phyloP scores from a whole-genome alignment of 2,888 invertebrate genomes.

The Euphydryas editha region DNA sequence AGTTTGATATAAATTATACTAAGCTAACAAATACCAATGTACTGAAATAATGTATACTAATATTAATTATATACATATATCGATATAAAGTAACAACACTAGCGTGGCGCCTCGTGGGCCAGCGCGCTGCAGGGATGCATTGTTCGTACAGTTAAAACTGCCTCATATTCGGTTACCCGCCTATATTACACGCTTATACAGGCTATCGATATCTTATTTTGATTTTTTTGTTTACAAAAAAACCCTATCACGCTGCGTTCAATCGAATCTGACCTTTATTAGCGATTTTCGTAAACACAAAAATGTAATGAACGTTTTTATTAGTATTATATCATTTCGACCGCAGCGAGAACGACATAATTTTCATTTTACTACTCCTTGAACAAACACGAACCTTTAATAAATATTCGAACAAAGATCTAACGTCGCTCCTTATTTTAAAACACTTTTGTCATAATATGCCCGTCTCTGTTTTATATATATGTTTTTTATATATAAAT shows the following conservation, averaged over 20 bases:
- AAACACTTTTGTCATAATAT: conserved; percentile 69
- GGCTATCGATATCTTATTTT: conserved; percentile 67
- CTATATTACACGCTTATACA: conserved; percentile 71
- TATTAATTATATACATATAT: conserved; percentile 16
- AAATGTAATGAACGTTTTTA: conserved; percentile 37
- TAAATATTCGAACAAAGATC: conserved; percentile 76
- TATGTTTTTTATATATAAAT: conserved; percentile 42
- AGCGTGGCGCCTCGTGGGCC: conserved; percentile 72
- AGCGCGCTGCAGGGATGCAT: conserved; percentile 72
- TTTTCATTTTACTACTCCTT: conserved; percentile 77
- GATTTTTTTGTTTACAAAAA: conserved; percentile 45
- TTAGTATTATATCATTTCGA: conserved; percentile 45
- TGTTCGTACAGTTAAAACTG: conserved; percentile 75
- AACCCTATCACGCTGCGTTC: conserved; percentile 44
- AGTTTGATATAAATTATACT: no score
- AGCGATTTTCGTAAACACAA: conserved; percentile 30
- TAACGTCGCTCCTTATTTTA: conserved; percentile 77
- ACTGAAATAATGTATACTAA: background rate
- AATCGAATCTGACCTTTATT: conserved; percentile 45
- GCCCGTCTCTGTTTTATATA: conserved; percentile 38
- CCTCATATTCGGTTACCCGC: conserved; percentile 81
- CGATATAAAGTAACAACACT: conserved; percentile 55
- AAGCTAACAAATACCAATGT: no score
- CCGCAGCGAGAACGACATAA: conserved; percentile 62
- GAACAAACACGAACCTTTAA: conserved; percentile 69